Base-by-base conservation (phyloP, 2,113 vertebrate genomes). In the Tachuris rubrigastra region DNA sequence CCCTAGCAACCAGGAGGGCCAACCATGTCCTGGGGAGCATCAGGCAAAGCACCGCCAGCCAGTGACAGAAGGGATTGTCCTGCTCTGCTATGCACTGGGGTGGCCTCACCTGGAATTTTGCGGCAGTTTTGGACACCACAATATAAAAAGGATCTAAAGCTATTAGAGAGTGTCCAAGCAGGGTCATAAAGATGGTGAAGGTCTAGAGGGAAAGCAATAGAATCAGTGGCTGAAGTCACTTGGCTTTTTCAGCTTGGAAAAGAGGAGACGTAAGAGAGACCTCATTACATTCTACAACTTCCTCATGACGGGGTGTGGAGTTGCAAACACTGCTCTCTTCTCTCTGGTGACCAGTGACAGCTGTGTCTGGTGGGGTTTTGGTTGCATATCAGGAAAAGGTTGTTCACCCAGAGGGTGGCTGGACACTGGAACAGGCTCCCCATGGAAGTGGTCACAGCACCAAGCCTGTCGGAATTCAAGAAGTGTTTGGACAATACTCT, bases 21-120 rank as follows among this genome's bases (percentile, higher is more conserved):
- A 41, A 8, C 3, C 2, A 0, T 50, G 22, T 9, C 35, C 9
- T 41, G 28, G 22, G 25, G 4, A 2, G 16, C 58, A 39, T 49
- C 58, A 50, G 27, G 21, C 16, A 12, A 12, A 76, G 14, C 20
- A 30, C 14, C 1, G 0, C 12, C 44, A 39, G 21, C 56, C 1
- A 1, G 44, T 3, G 1, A 50, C 12, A 21, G 16, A 33, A 9
- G n/a, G 22, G 9, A 49, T 50, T 50, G 28, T 62, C 46, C 35
- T 0, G 0, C 21, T 60, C 9, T 76, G 44, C n/a, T 50, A 35
- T 62, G 35, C 5, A 3, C 28, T 50, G 58, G 35, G 21, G 44
- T 0, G 1, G 28, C 16, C 33, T 62, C 27, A 39, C 35, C 25
- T 47, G 1, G 1, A 14, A 7, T 49, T 7, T 9, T 33, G 28